Evolutionary conservation across 2,797 vertebrate species (phyloP), one percentile per base, ranked within the genome.

Genomic region (Lindbergichthys nudifrons): DNA sequence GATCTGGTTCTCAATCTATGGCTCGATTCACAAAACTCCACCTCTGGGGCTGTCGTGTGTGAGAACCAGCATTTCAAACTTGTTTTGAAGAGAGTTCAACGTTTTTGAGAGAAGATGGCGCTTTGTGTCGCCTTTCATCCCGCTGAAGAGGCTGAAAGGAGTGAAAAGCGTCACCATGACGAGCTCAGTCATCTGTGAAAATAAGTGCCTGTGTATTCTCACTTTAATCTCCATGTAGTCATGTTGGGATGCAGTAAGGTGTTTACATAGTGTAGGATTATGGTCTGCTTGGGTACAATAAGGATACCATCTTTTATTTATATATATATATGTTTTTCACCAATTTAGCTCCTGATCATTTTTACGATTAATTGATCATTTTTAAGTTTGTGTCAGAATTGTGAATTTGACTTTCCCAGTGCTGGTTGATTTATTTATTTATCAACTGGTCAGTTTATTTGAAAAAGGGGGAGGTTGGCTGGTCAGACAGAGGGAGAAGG

Each of bases 141-240:
- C 80, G 66, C 79, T 91, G 90, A 89, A 86, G 82, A 69, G 89
- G 84, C 85, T 80, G 92, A 94, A 68, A 86, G 82, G 87, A 88
- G 80, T 92, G 92, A 95, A 94, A 93, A 92, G 84, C 87, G 82
- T 93, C 91, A 47, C 88, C 91, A 94, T 94, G 93, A 95, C 90
- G 3, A 92, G 90, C 84, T 88, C 95, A 95, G 88, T 95, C 95
- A 96, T 95, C 93, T 93, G 95, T 92, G 89, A 94, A 95, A 95
- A 94, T 93, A 88, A 93, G 90, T 50, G 84, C 85, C 78, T 66
- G 77, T 81, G 86, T 83, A 81, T 85, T 84, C 91, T 84, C 82
- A 62, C 77, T 64, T 83, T 94, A 92, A 94, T 95, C 88, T 95
- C 94, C 89, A 89, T 84, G 87, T 93, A 88, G 87, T 90, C 88